Percentiles rank a stretch among this genome's conserved stretches.
phyloP scores from a whole-genome alignment of 1,140 invertebrate species.

The Zaprionus africanus region DNA sequence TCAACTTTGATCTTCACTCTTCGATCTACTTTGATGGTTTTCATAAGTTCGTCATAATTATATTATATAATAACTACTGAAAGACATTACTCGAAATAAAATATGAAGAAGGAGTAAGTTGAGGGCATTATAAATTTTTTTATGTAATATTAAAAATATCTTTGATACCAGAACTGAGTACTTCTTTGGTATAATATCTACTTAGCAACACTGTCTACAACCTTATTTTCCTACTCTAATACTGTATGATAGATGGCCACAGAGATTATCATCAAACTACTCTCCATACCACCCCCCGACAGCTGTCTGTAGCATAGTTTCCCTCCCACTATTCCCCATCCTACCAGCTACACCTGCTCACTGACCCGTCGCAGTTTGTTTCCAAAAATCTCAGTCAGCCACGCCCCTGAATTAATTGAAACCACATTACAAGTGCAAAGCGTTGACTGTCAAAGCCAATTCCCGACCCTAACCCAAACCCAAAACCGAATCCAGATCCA shows the following conservation, averaged over 20 bases:
- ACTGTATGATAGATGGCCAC: background rate
- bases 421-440: conserved; percentile 69
- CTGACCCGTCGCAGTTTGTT: background rate
- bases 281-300: background rate
- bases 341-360: conserved; percentile 32
- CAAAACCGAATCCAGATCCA: conserved; percentile 23
- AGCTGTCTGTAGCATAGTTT: conserved; percentile 4
- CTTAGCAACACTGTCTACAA: background rate
- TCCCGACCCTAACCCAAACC: conserved; percentile 39
- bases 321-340: background rate
- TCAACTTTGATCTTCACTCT: too few species aligned
- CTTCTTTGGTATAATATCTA: background rate
- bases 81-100: too few species aligned
- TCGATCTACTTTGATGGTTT: too few species aligned
- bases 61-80: too few species aligned
- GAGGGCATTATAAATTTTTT: too few species aligned
- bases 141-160: background rate
- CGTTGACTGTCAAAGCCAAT: conserved; percentile 63
- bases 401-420: conserved; percentile 78
- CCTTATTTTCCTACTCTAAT: background rate
- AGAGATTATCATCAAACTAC: background rate
- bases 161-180: background rate
- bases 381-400: conserved; percentile 31
- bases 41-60: too few species aligned
- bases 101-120: too few species aligned